phyloP scores from a whole-genome alignment of 2,888 invertebrate genomes.

The Adineta ricciae region DNA sequence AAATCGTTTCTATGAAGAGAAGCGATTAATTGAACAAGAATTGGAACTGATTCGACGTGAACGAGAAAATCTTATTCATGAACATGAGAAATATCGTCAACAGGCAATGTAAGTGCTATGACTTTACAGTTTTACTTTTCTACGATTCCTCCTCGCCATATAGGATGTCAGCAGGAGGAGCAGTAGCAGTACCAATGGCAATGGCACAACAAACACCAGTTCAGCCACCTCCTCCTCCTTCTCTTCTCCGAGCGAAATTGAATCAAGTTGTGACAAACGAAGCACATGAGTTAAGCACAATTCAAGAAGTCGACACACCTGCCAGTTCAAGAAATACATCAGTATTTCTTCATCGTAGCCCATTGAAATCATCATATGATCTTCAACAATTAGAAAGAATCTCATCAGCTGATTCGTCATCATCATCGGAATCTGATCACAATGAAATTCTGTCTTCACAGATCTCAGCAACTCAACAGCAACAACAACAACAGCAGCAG shows the following conservation, averaged over 20 bases:
- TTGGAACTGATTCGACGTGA: constrained; percentile 28
- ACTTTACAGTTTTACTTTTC: neutral
- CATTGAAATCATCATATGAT: constrained; percentile 1
- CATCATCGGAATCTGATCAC: neutral
- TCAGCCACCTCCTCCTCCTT: neutral
- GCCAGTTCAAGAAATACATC: constrained; percentile 26
- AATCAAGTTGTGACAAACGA: neutral
- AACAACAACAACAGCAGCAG: neutral
- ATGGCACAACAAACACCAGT: too few species aligned
- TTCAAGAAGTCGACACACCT: constrained; percentile 42
- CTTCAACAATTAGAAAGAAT: constrained; percentile 15
- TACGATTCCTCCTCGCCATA: too few species aligned
- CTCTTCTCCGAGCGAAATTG: neutral
- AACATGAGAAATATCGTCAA: constrained; percentile 15
- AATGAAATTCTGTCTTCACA: neutral
- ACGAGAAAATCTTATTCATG: constrained; percentile 24
- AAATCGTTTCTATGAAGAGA: constrained; percentile 22
- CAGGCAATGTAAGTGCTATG: neutral
- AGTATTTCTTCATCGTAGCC: constrained; percentile 12
- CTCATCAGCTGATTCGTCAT: constrained; percentile 6
- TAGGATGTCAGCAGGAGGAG: neutral
- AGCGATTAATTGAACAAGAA: constrained; percentile 32
- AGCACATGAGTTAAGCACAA: constrained; percentile 41
- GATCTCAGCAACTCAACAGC: neutral
- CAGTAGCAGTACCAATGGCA: too few species aligned